Conservation (phyloP, 2,797 vertebrate genomes). For the Amblyraja radiata region DNA sequence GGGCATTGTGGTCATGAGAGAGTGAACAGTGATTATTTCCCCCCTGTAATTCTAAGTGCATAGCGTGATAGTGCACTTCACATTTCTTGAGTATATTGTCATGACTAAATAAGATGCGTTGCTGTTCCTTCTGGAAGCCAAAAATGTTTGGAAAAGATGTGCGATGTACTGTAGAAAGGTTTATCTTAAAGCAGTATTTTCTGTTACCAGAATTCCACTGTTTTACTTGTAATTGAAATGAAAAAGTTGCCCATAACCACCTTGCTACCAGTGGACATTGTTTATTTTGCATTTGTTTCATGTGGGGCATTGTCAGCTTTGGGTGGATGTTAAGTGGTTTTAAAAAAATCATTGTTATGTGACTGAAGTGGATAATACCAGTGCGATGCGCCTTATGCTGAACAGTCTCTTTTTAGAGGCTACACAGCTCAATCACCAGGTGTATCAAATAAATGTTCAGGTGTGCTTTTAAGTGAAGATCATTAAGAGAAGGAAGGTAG, state of each 20-base stretch:
- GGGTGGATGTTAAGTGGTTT: background rate
- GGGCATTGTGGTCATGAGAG: background rate
- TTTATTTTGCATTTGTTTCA: background rate
- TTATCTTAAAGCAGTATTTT: constrained; percentile 23
- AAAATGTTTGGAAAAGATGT: background rate
- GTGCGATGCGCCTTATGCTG: background rate
- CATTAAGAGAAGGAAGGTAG: background rate
- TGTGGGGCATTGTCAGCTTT: background rate
- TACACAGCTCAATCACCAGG: background rate
- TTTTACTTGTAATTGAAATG: background rate
- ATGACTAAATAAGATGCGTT: constrained; percentile 28
- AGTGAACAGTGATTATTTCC: background rate
- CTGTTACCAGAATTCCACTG: background rate
- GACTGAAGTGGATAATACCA: background rate
- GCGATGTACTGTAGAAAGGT: no score
- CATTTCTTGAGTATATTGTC: constrained; percentile 6
- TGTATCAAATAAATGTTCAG: background rate
- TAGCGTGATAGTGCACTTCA: background rate
- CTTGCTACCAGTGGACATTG: background rate
- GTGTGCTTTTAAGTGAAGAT: background rate
- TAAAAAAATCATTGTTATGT: background rate
- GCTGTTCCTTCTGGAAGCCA: background rate
- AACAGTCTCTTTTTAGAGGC: background rate
- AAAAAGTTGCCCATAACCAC: background rate
- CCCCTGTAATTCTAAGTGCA: background rate